Evolutionary conservation across 2,797 vertebrate genomes (phyloP).

Genomic region (Squalus acanthias): DNA sequence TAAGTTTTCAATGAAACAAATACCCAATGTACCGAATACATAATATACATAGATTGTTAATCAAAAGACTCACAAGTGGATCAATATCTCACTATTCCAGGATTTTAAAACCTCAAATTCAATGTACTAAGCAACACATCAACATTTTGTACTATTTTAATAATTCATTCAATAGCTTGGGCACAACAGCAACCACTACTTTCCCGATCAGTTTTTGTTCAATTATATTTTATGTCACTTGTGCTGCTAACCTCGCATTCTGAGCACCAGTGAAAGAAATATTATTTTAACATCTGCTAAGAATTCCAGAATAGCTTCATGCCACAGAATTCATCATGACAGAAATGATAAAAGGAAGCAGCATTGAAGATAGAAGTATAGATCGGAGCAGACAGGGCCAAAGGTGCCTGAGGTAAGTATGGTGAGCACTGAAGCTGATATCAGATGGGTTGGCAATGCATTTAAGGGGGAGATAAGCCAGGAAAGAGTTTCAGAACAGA

Average conservation of each 20-base stretch:
- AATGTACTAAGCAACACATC: too few species aligned
- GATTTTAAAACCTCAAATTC: too few species aligned
- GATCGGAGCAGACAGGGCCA: neutral
- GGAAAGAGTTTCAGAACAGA: neutral
- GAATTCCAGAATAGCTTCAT: neutral
- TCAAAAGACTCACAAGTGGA: too few species aligned
- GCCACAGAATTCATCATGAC: neutral
- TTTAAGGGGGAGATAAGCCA: neutral
- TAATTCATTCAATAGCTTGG: too few species aligned
- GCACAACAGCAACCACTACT: too few species aligned
- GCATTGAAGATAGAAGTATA: neutral
- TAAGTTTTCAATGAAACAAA: neutral
- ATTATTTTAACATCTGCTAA: neutral
- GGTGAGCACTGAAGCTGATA: neutral
- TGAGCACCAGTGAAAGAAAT: neutral
- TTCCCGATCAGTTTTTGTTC: too few species aligned
- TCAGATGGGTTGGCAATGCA: neutral
- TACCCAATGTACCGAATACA: neutral
- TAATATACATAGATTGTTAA: neutral
- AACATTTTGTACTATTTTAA: too few species aligned
- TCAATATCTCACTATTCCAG: too few species aligned
- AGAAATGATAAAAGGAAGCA: neutral
- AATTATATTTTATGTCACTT: neutral
- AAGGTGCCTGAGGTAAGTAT: neutral
- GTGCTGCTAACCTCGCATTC: neutral